Conservation (phyloP, 2,888 invertebrate species). For the Hydriomena furcata region DNA sequence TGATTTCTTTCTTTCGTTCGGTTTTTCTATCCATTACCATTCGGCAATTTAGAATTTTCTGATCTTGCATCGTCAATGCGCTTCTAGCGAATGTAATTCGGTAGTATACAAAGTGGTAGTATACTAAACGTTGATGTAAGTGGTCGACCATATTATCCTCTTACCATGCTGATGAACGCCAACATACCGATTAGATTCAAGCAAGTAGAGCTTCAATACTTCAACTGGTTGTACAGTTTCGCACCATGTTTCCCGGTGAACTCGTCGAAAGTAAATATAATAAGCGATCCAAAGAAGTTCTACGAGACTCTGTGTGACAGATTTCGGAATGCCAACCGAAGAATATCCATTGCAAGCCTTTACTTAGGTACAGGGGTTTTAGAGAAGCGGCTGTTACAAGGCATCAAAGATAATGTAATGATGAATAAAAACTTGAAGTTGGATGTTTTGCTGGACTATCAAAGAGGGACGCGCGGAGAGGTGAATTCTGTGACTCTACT, state of each 20-base stretch:
- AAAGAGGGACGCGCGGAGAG: slow-evolving; percentile 93
- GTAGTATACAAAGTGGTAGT: too few species aligned
- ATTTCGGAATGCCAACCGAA: slow-evolving; percentile 85
- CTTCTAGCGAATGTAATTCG: too few species aligned
- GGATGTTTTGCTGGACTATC: slow-evolving; percentile 93
- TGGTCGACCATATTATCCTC: neutral
- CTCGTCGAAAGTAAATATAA: slow-evolving; percentile 87
- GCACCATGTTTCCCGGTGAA: slow-evolving; percentile 88
- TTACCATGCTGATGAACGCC: slow-evolving; percentile 51
- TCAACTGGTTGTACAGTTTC: slow-evolving; percentile 84
- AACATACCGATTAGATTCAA: slow-evolving; percentile 67
- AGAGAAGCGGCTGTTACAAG: slow-evolving; percentile 90
- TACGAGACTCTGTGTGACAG: slow-evolving; percentile 88
- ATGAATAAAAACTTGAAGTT: slow-evolving; percentile 85
- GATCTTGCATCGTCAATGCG: too few species aligned
- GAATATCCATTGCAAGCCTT: slow-evolving; percentile 94
- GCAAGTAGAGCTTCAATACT: slow-evolving; percentile 74
- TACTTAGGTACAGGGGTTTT: slow-evolving; percentile 95
- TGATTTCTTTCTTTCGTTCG: too few species aligned
- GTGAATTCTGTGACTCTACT: slow-evolving; percentile 91
- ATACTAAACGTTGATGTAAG: neutral
- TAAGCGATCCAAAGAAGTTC: slow-evolving; percentile 90
- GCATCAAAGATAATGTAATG: slow-evolving; percentile 84
- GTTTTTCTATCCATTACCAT: too few species aligned
- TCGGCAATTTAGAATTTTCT: too few species aligned